Base-by-base conservation (phyloP, 2,797 vertebrate genomes). In the Gallirallus australis region DNA sequence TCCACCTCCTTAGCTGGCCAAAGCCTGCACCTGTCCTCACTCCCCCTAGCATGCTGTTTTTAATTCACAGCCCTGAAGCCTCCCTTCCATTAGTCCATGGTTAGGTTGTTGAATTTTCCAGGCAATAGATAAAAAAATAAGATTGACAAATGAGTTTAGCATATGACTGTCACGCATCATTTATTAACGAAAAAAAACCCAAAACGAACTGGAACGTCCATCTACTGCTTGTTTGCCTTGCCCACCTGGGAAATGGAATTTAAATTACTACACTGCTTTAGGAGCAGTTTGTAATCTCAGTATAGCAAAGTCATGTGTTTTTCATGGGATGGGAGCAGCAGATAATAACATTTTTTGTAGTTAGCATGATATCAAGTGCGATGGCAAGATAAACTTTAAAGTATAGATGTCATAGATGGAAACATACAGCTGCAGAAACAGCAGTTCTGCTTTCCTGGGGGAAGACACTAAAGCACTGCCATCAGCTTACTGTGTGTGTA, bases 101-200 rank as follows among this genome's bases (percentile, higher is more conserved):
- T 50, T 70, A 47, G 21, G 27, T 76, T 91, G 68, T 47, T 95
- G 27, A 45, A 20, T 93, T 97, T 97, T 94, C 71, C 82, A 93
- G 72, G 61, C 91, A 93, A 81, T 18, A 87, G 80, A 93, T 91
- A 60, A 83, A 95, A 94, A 94, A 92, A 56, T 21, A 73, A 91
- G 70, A 91, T 86, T 94, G 92, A 94, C n/a, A 50, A 92, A 72
- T 91, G 66, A 93, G 65, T 93, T 94, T 94, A 96, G 70, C 95
- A 90, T 96, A 64, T 73, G 91, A 94, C 35, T 80, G 63, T 91
- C 80, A 59, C 6, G 64, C 84, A 93, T 65, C 20, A 69, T 89
- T 79, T 88, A 68, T 94, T 73, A 8, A 72, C 64, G 59, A 20
- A 88, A 90, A 90, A 89, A 94, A 82, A 86, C 24, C 15, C 39